Base-by-base conservation (phyloP, 2,113 vertebrate species). In the Oreamnos americanus region DNA sequence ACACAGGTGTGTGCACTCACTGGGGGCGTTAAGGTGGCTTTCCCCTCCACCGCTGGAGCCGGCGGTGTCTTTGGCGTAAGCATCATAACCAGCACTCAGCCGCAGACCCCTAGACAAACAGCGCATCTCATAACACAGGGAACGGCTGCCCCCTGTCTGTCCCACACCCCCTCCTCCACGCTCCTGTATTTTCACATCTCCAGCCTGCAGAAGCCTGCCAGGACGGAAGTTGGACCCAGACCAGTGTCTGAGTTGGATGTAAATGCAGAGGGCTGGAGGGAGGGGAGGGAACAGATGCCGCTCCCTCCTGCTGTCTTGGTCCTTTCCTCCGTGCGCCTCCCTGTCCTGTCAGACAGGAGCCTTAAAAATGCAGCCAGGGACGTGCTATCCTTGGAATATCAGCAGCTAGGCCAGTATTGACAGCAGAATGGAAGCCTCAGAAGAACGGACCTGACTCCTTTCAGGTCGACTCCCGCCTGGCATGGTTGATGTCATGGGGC, bases 221-320 rank as follows among this genome's bases (percentile, higher is more conserved):
- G 26, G 49, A 11, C 30, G 49, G 86, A 90, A 88, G 53, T 94
- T 84, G 97, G 97, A 91, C 76, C n/a, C 84, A 92, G 96, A 79
- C 90, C 90, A 36, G 78, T 90, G 96, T 97, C 97, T 98, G 87
- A 85, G 53, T 9, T 36, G 83, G 95, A 94, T 97, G 87, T 96
- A 98, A 97, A 98, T 97, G 90, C 78, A 86, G 86, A 90, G 62
- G 53, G 49, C 64, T 7, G 10, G 7, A 88, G 84, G 76, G 39
- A 76, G 81, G 53, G 62, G 28, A 30, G 90, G 91, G 84, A 85
- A 21, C 94, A 96, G 95, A 90, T 53, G 55, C 76, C 7, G 2
- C 36, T 90, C 23, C 90, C 97, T 90, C 90, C 98, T 88, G 96
- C 98, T 74, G 85, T 33, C 86, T 53, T 16, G 6, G 8, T 79